These are phyloP conservation scores for Speoplatyrhinus poulsoni DNA, from an alignment of 2,113 vertebrate genomes.

Conservation along the genomic window DNA sequence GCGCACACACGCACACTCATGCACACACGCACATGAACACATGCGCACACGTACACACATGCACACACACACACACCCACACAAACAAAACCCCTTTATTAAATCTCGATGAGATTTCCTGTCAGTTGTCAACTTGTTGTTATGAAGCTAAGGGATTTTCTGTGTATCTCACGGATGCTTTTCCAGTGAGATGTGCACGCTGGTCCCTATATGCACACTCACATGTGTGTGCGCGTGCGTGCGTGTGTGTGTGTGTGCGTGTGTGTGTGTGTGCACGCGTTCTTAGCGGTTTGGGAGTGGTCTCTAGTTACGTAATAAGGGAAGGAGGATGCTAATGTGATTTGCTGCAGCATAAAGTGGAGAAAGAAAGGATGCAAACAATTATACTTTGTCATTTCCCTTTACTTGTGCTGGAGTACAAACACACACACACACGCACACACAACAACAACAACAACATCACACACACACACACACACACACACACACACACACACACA, in stretches of 20 bases:
- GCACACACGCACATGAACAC: not conserved
- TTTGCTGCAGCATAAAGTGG: constrained; percentile 26
- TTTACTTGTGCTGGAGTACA: not conserved
- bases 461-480: too few species aligned
- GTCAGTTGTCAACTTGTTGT: not conserved
- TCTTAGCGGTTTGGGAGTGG: constrained; percentile 32
- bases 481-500: not conserved
- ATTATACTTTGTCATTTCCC: not conserved
- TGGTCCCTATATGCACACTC: too few species aligned
- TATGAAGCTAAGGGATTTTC: not conserved
- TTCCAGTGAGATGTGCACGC: too few species aligned
- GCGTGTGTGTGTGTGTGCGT: too few species aligned
- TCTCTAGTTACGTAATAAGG: constrained; percentile 34
- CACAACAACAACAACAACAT: too few species aligned
- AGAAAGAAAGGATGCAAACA: constrained; percentile 6
- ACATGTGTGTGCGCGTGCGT: too few species aligned
- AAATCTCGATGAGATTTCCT: not conserved
- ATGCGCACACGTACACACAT: too few species aligned
- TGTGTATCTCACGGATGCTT: not conserved
- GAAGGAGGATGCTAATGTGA: constrained; percentile 52
- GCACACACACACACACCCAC: not conserved
- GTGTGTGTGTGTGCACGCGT: not conserved
- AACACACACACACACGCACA: not conserved
- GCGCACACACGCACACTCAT: constrained; percentile 1
- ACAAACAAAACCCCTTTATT: constrained; percentile 1